Evolutionary conservation across 2,888 invertebrate genomes (phyloP), one percentile per base, ranked within the genome.

Genomic region (Alviniconcha strummeri): DNA sequence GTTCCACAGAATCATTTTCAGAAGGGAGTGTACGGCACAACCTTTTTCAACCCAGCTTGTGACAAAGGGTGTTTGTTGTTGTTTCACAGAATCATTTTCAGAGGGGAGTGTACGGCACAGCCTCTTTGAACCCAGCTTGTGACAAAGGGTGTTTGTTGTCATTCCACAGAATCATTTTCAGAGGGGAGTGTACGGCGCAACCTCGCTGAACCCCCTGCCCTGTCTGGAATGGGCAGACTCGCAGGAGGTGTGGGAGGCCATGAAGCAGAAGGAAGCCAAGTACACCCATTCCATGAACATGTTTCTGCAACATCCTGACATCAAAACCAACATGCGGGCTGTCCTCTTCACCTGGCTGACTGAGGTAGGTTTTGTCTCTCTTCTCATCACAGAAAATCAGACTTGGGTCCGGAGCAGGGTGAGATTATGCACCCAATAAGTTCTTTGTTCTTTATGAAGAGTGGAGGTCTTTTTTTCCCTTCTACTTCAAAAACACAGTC

Each of bases 301-400:
- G 13, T 72, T 81, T n/a, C 57, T 54, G 7, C 55, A 17, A 6
- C 81, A 81, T 57, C 19, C 57, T 17, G 60, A 74, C 13, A 19
- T 81, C n/a, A 52, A 72, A n/a, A 72, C 81, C 11, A 15, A 11
- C 5, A 74, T 57, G 55, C 71, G 81, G 1, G 81, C 57, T 13
- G 52, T 74, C 11, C 56, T 81, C 19, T 8, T 81, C 5, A 55
- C 55, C 56, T 81, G 81, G 81, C 74, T 81, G 7, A 54, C 72
- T 15, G 81, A 81, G 74, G 81, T 81, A n/a, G n/a, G 78, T 56
- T 75, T 55, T n/a, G n/a, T 77, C 60, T n/a, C 60, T n/a, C 83
- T 79, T 85, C 89, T 90, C 86, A 90, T 90, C 9, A 87, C 74
- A 11, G 84, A 64, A 64, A 64, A 64, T 15, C 4, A 4, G 64